Conservation (phyloP, 2,113 vertebrate species). For the Myanophis thanlyinensis region DNA sequence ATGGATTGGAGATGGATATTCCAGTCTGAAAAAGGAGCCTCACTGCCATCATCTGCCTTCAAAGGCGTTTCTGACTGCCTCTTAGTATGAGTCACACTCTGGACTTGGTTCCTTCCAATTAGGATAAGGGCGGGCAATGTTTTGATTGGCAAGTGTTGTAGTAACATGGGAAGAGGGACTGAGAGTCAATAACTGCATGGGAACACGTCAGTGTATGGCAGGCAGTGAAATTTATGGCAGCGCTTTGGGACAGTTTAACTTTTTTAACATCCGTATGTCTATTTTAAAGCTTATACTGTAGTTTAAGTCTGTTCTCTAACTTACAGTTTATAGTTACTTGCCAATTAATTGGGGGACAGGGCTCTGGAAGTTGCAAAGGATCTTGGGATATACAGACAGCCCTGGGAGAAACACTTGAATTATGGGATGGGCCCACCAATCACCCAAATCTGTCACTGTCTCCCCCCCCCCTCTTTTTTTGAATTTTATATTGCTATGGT, state of each 20-base stretch:
- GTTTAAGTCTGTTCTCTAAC: neutral
- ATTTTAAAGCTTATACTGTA: neutral
- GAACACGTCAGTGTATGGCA: neutral
- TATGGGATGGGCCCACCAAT: neutral
- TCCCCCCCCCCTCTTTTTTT: neutral
- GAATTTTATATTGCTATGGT: no score
- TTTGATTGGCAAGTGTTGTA: neutral
- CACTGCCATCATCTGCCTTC: neutral
- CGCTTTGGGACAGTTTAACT: neutral
- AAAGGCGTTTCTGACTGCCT: neutral
- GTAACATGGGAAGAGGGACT: neutral
- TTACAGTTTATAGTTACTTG: neutral
- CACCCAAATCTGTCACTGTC: slow-evolving; percentile 21
- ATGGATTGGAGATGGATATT: neutral
- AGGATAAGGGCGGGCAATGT: neutral
- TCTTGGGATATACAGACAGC: neutral
- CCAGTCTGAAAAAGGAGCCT: neutral
- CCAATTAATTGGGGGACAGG: neutral
- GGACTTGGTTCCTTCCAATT: neutral
- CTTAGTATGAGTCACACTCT: neutral
- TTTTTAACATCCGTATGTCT: neutral
- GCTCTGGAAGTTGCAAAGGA: neutral
- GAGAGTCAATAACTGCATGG: neutral
- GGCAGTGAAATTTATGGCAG: neutral
- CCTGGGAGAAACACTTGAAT: neutral